Conservation (phyloP, 23 tunicate species). For the Pegea sp. region DNA sequence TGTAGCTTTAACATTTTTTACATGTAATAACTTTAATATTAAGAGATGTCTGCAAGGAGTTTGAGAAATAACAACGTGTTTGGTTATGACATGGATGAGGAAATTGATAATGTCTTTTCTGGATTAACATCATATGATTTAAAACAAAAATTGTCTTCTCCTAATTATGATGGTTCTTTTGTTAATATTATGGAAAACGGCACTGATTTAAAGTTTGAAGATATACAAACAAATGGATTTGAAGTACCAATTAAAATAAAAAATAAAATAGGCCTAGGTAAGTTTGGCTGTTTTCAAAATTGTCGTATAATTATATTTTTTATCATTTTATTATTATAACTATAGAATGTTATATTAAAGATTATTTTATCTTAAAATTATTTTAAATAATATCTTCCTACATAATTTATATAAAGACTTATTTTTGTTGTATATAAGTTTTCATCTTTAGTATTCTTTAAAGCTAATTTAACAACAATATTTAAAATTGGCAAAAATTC, state of each 20-base stretch:
- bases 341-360: too few relatives aligned
- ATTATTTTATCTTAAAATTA: too few relatives aligned
- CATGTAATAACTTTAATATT: too few relatives aligned
- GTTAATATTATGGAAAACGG: slow-evolving; percentile 15
- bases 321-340: too few relatives aligned
- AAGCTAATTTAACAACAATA: too few relatives aligned
- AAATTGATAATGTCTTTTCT: slow-evolving; percentile 63
- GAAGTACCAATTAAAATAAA: slow-evolving; percentile 43
- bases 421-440: too few relatives aligned
- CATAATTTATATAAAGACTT: too few relatives aligned
- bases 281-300: neutral
- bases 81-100: slow-evolving; percentile 82
- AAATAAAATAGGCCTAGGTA: slow-evolving; percentile 60
- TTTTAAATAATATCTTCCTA: too few relatives aligned
- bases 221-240: slow-evolving; percentile 44
- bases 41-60: slow-evolving; percentile 51
- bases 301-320: neutral
- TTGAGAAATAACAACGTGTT: slow-evolving; percentile 63
- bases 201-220: slow-evolving; percentile 32
- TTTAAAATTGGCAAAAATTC: too few relatives aligned
- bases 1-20: too few relatives aligned
- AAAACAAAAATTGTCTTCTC: slow-evolving; percentile 23
- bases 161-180: slow-evolving; percentile 34
- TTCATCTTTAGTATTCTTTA: too few relatives aligned
- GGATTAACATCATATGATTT: slow-evolving; percentile 59